Percentiles rank a stretch among this genome's conserved stretches.
Evolutionary conservation across 1,140 invertebrate genomes (phyloP).

Genomic region (Pygmarrhopalites habei): DNA sequence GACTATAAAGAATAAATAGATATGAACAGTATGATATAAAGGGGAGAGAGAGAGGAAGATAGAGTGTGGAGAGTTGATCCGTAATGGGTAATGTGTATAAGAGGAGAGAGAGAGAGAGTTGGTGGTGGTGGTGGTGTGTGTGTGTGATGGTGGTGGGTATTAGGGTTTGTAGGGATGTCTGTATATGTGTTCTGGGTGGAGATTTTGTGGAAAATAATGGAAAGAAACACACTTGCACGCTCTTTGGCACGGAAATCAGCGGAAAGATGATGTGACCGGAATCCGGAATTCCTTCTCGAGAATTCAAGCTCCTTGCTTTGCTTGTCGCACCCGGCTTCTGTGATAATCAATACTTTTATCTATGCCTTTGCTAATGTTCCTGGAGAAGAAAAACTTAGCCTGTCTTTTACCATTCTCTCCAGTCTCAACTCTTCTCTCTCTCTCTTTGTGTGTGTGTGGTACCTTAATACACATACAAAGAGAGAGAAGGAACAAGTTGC

Average conservation of each 20-base stretch:
- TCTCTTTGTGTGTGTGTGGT: background rate
- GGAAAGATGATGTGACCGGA: conserved; percentile 40
- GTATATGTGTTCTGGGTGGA: conserved; percentile 9
- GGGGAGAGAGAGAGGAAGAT: no score
- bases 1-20: no score
- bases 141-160: background rate
- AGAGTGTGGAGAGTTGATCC: no score
- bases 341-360: conserved; percentile 13
- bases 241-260: conserved; percentile 40
- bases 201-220: conserved; percentile 19
- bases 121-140: background rate
- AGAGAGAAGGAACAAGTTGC: conserved; percentile 12
- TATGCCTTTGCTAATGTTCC: conserved; percentile 9
- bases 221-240: conserved; percentile 36
- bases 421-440: background rate
- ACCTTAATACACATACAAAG: background rate
- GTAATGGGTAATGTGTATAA: no score
- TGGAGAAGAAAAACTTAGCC: conserved; percentile 4
- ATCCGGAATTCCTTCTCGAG: conserved; percentile 26
- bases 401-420: background rate
- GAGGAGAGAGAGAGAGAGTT: no score
- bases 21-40: no score
- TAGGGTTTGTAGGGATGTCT: background rate
- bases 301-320: conserved; percentile 2
- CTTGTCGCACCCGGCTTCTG: conserved; percentile 10